These are phyloP conservation scores for Antrozous pallidus DNA, from an alignment of 2,797 vertebrate genomes.

Conservation along the genomic window DNA sequence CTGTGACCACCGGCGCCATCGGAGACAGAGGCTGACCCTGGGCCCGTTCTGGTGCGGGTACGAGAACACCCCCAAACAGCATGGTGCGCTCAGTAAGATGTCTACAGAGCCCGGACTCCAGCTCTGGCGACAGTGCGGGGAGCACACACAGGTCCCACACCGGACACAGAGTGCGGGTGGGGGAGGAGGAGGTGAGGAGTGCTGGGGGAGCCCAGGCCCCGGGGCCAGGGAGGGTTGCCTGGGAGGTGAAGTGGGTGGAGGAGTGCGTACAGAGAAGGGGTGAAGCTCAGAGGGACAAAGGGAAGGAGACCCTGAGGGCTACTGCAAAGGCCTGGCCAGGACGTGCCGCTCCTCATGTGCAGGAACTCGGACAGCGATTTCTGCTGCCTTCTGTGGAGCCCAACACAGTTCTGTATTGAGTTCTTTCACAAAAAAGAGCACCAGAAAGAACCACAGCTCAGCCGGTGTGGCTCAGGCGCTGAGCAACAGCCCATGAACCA, in stretches of 20 bases:
- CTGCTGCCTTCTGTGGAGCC: background rate
- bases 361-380: background rate
- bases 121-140: too few species aligned
- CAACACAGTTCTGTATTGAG: background rate
- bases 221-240: too few species aligned
- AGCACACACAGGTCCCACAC: accelerated
- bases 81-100: accelerated
- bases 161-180: accelerated
- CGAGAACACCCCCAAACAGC: too few species aligned
- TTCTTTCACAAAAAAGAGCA: background rate
- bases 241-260: background rate
- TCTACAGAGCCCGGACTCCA: background rate
- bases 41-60: too few species aligned
- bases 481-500: too few species aligned
- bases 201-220: background rate
- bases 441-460: background rate
- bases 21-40: background rate
- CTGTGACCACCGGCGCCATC: background rate
- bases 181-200: accelerated
- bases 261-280: background rate
- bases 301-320: too few species aligned
- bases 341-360: accelerated
- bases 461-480: too few species aligned
- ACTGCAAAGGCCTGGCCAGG: background rate
- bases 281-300: background rate